These are phyloP conservation scores for Daktulosphaira vitifoliae DNA, from an alignment of 1,140 invertebrate species.

Conservation along the genomic window DNA sequence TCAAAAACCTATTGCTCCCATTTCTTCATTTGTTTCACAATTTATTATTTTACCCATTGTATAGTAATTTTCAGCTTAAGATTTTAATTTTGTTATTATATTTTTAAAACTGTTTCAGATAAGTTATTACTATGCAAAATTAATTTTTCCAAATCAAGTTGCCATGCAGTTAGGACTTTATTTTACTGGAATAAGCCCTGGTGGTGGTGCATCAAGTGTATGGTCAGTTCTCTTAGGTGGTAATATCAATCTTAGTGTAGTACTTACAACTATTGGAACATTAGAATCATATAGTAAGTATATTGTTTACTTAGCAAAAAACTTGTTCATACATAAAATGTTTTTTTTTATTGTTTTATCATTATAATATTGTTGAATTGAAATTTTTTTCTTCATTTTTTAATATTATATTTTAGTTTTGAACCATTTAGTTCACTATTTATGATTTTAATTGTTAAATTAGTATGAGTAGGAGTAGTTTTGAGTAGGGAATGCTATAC, in stretches of 20 bases:
- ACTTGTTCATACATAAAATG: too few relatives aligned
- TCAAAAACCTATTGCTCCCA: constrained; percentile 68
- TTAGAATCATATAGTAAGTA: constrained; percentile 67
- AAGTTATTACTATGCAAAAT: constrained; percentile 61
- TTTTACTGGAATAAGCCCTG: constrained; percentile 82
- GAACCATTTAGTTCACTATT: too few relatives aligned
- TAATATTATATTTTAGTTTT: too few relatives aligned
- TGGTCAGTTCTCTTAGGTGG: constrained; percentile 83
- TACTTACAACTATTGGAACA: constrained; percentile 87
- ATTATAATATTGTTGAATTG: too few relatives aligned
- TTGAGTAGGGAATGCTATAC: too few relatives aligned
- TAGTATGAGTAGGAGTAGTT: too few relatives aligned
- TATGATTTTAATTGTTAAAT: too few relatives aligned
- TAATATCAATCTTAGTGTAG: constrained; percentile 80
- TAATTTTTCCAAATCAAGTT: constrained; percentile 60
- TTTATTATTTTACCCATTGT: constrained; percentile 85
- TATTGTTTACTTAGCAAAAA: constrained; percentile 21
- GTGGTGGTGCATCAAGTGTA: constrained; percentile 90
- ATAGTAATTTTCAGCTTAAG: constrained; percentile 43
- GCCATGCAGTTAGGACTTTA: constrained; percentile 78
- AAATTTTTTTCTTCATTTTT: too few relatives aligned
- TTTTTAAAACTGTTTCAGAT: constrained; percentile 50
- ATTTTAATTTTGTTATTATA: not conserved
- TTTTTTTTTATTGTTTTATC: too few relatives aligned
- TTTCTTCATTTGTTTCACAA: constrained; percentile 73